Conservation (phyloP, 2,888 invertebrate species). For the Fragum fragum region DNA sequence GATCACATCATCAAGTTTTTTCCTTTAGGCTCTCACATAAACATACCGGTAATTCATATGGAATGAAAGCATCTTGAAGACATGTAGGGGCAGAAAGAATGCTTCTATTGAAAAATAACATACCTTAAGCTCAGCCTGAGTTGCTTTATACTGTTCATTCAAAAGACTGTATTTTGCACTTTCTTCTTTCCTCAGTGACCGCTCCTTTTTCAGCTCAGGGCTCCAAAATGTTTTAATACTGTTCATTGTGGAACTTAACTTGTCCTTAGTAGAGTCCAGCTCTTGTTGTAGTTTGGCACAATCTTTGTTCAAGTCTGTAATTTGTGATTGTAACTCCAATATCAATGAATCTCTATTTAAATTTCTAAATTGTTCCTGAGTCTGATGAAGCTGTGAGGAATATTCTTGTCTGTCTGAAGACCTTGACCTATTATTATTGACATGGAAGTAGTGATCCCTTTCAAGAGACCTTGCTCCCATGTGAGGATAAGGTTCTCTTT, state of each 20-base stretch:
- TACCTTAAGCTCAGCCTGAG: conserved; percentile 99
- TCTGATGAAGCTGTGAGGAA: conserved; percentile 71
- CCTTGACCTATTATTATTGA: conserved; percentile 74
- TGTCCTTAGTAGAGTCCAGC: conserved; percentile 94
- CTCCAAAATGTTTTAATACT: conserved; percentile 99
- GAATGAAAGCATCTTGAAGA: too few relatives aligned
- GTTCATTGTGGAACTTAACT: conserved; percentile 99
- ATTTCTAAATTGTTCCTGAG: conserved; percentile 72
- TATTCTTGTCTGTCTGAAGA: conserved; percentile 81
- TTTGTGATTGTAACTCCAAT: conserved; percentile 90
- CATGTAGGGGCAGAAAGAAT: too few relatives aligned
- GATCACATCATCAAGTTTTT: too few relatives aligned
- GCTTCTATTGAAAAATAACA: too few relatives aligned
- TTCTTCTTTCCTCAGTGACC: conserved; percentile 98
- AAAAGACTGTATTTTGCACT: conserved; percentile 98
- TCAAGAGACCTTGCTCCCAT: conserved; percentile 85
- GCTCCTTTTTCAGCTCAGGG: conserved; percentile 99
- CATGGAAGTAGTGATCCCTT: conserved; percentile 79
- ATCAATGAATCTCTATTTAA: conserved; percentile 81
- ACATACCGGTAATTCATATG: too few relatives aligned
- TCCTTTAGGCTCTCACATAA: too few relatives aligned
- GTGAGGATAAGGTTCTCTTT: conserved; percentile 87
- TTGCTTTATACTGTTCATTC: conserved; percentile 97
- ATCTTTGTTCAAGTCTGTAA: conserved; percentile 97
- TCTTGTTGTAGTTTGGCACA: conserved; percentile 90